These are phyloP conservation scores for Rutpela maculata DNA, from an alignment of 2,888 invertebrate genomes.

Conservation along the genomic window DNA sequence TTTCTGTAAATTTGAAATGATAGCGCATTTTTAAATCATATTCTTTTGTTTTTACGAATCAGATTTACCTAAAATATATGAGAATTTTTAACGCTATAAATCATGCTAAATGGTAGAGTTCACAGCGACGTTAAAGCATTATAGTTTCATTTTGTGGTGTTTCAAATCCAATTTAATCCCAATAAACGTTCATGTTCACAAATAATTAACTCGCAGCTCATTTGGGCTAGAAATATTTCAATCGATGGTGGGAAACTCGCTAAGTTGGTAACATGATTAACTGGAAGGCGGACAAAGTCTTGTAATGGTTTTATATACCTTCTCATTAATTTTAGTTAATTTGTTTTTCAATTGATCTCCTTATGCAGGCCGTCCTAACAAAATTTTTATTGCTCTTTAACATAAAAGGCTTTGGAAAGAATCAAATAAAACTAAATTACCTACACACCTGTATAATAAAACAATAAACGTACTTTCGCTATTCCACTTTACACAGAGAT, in stretches of 20 bases:
- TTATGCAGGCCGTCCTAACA: slow-evolving; percentile 10
- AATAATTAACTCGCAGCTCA: slow-evolving; percentile 60
- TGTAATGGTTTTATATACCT: slow-evolving; percentile 69
- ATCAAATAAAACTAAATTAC: slow-evolving; percentile 12
- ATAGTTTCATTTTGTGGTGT: slow-evolving; percentile 45
- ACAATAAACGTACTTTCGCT: slow-evolving; percentile 49
- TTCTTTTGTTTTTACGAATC: not conserved
- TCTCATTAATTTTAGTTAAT: slow-evolving; percentile 70
- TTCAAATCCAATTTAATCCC: slow-evolving; percentile 46
- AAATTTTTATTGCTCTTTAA: slow-evolving; percentile 15
- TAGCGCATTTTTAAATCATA: not conserved
- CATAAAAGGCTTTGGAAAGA: not conserved
- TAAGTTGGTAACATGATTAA: slow-evolving; percentile 71
- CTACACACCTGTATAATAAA: slow-evolving; percentile 51
- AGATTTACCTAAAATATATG: not conserved
- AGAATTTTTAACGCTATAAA: not conserved
- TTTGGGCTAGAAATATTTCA: slow-evolving; percentile 67
- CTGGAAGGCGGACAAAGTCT: slow-evolving; percentile 69
- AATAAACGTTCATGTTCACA: slow-evolving; percentile 55
- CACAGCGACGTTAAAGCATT: not conserved
- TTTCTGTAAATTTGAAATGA: not conserved
- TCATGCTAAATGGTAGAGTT: not conserved
- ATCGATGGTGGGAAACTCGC: slow-evolving; percentile 69
- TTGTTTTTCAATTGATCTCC: slow-evolving; percentile 62
- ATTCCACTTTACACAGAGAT: slow-evolving; percentile 29